These are phyloP conservation scores for Copsychus sechellarum DNA, from an alignment of 2,113 vertebrate species.

Conservation along the genomic window DNA sequence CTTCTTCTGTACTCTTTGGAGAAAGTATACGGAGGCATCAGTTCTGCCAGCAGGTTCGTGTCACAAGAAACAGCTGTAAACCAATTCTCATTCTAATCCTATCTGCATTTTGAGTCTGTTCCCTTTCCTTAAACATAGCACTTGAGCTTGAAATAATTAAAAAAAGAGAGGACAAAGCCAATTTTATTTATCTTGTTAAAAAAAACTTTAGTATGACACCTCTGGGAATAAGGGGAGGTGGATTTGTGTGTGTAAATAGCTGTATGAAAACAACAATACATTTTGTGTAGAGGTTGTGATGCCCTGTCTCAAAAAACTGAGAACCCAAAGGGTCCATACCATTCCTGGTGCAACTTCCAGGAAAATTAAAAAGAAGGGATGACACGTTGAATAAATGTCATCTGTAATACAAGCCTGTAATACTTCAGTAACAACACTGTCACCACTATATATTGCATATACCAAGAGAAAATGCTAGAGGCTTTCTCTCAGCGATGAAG, in stretches of 20 bases:
- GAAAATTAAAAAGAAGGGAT: not conserved
- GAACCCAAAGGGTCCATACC: not conserved
- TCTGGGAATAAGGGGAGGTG: not conserved
- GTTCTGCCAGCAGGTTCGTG: not conserved
- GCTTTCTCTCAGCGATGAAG: not conserved
- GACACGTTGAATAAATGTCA: not conserved
- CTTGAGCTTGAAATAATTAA: not conserved
- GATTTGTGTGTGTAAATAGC: not conserved
- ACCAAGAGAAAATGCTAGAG: not conserved
- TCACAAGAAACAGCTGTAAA: not conserved
- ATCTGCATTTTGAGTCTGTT: not conserved
- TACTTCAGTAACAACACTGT: not conserved
- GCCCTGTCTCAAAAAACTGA: not conserved
- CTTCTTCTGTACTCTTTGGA: not conserved
- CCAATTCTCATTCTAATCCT: not conserved
- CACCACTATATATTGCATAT: not conserved
- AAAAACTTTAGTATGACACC: not conserved
- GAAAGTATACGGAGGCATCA: not conserved
- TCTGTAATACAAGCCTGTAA: not conserved
- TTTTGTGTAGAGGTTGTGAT: not conserved
- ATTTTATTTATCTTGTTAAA: not conserved
- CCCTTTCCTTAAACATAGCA: not conserved
- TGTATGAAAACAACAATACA: not conserved
- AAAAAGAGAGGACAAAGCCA: not conserved
- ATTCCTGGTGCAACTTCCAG: not conserved